Evolutionary conservation across 2,113 vertebrate genomes (phyloP), one percentile per base, ranked within the genome.

Genomic region (Poicephalus meyeri): DNA sequence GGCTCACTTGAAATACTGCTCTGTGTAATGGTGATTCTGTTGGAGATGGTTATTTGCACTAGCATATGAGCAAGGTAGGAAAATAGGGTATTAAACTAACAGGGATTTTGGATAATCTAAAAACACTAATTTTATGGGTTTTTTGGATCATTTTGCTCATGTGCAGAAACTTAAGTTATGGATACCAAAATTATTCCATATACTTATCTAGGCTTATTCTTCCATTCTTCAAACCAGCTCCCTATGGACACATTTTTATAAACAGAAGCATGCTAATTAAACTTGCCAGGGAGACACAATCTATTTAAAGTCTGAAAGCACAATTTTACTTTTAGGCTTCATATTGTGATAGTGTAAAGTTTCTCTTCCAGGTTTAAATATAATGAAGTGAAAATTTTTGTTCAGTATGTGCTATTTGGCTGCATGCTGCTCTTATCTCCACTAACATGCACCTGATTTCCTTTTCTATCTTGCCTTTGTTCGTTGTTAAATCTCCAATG

Each of bases 241-340:
- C 88, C 80, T 41, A 37, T 33, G 81, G 90, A 86, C 86, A 71
- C 73, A 68, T 81, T 92, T 89, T 20, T 96, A 90, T 89, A 95
- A 95, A 96, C 93, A 94, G 89, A 73, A 80, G 70, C 61, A 93
- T 80, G 70, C 71, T 95, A 95, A 97, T 95, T 96, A 95, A 93
- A 96, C 92, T 84, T 97, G 56, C 84, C 65, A 82, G 66, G 78
- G 78, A 95, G 89, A 73, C 77, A 61, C 10, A n/a, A 77, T 95
- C 87, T 95, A 53, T 96, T 95, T 89, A 76, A 91, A 93, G 60
- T 84, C 69, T 96, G 83, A 92, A 91, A 92, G 80, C 82, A 80
- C 76, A 86, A 56, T 93, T 96, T 97, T 93, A 81, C 90, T 94
- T 92, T 79, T 56, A 96, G 93, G 88, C 52, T 81, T 95, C 80